phyloP scores from a whole-genome alignment of 92 coral and sea anemone genomes.

The Umimayanthus kanabou region DNA sequence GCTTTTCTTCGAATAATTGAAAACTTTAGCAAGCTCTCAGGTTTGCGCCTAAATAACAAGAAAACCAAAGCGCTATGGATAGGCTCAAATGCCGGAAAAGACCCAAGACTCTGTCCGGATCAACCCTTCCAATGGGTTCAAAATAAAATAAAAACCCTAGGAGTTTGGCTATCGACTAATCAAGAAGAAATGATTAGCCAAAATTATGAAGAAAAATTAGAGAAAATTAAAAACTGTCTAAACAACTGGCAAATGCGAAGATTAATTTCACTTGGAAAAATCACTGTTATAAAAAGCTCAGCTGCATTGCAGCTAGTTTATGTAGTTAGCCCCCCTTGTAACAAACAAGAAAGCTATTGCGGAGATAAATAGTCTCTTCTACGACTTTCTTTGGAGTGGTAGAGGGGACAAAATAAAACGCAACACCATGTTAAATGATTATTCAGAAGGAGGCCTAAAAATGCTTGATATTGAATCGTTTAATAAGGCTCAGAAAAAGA shows the following conservation, averaged over 20 bases:
- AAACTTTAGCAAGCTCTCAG: no score
- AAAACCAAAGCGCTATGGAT: conserved; percentile 37
- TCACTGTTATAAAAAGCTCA: conserved; percentile 40
- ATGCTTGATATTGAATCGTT: no score
- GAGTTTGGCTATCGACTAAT: conserved; percentile 16
- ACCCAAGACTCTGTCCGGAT: background rate
- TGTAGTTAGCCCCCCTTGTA: conserved; percentile 28
- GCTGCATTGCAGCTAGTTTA: conserved; percentile 42
- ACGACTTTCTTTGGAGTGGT: conserved; percentile 40
- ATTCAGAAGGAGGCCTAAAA: no score
- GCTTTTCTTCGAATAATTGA: no score
- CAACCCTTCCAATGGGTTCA: conserved; percentile 18
- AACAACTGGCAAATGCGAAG: conserved; percentile 41
- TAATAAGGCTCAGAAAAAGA: no score
- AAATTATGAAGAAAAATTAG: no score
- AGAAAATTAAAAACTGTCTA: no score
- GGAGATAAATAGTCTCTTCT: conserved; percentile 34
- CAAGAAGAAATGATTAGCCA: conserved; percentile 11
- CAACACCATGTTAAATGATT: no score
- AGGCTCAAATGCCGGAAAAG: conserved; percentile 18
- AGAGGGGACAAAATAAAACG: conserved; percentile 53
- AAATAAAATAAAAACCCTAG: conserved; percentile 20
- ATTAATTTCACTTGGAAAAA: conserved; percentile 44
- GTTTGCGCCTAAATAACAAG: no score
- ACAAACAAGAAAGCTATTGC: no score